Percentiles rank a stretch among this genome's conserved stretches.
Conservation (phyloP, 1,140 invertebrate genomes). For the Andricus grossulariae region DNA sequence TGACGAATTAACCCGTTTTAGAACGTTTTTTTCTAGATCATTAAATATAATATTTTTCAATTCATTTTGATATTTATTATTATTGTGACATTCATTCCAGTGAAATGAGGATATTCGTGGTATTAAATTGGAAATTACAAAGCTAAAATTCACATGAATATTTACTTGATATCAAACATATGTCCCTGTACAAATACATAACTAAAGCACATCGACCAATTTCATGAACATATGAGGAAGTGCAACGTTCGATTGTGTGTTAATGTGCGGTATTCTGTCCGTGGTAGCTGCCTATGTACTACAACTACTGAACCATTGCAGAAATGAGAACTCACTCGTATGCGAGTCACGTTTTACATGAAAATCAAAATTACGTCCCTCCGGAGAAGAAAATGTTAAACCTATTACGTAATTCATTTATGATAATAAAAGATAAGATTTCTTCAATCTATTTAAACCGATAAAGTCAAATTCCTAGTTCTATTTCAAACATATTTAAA, state of each 20-base stretch:
- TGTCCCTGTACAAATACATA: not conserved
- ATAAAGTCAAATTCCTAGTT: no score
- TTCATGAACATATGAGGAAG: slow-evolving; percentile 1
- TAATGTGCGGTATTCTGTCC: not conserved
- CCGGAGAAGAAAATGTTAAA: not conserved
- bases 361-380: slow-evolving; percentile 27
- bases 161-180: not conserved
- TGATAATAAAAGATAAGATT: not conserved
- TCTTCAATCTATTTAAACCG: not conserved
- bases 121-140: not conserved
- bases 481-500: no score
- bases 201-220: not conserved
- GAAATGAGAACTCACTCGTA: slow-evolving; percentile 2
- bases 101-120: not conserved
- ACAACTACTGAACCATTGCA: slow-evolving; percentile 12
- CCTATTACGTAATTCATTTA: slow-evolving; percentile 9
- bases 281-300: not conserved
- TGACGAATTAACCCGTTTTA: no score
- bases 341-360: slow-evolving; percentile 12
- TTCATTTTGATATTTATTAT: no score
- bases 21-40: no score
- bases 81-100: not conserved
- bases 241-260: slow-evolving; percentile 6
- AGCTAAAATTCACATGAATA: slow-evolving; percentile 7
- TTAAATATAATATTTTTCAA: no score